Evolutionary conservation across 2,113 vertebrate genomes (phyloP), one percentile per base, ranked within the genome.

Genomic region (Urocynchramus pylzowi): DNA sequence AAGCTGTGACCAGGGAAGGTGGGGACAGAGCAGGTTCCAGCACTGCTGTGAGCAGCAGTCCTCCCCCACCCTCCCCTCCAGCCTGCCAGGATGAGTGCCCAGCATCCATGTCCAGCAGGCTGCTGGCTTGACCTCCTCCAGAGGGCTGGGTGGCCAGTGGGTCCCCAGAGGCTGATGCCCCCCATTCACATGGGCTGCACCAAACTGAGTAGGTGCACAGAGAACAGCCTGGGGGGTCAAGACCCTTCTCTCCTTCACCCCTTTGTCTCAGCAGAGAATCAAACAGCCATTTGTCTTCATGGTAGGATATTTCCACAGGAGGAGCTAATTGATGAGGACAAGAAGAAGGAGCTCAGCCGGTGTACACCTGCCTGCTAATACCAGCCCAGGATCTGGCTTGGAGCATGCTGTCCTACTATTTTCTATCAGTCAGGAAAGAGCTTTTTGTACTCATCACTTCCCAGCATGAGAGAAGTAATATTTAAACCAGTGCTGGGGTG

Each of bases 31-130:
- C 22, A 57, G 31, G 1, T 33, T 47, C 68, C 22, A 37, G 31
- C 41, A 42, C 31, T 0, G 1, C 41, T 15, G 1, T 17, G 20
- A 16, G 22, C 12, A 6, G 0, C 1, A 84, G 16, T 47, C 23
- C 53, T 13, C 11, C 5, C 35, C 23, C 44, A 9, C 17, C 22
- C 41, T 69, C 22, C 13, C 27, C 45, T 79, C 20, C 2, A 1
- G 14, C 5, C 49, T 2, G 5, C n/a, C 15, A 44, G 65, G 67
- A 75, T 2, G 3, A 73, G n/a, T 20, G n/a, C 33, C n/a, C 0
- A 0, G 19, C 30, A 20, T 17, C 30, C 1, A 0, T 14, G 16
- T 39, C 41, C 44, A 37, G 20, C 76, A 65, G 6, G 44, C 41
- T 0, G 0, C 41, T 70, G 42, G 13, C 24, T 30, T 47, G n/a